Conservation (phyloP, 2,888 invertebrate genomes). For the Cyaniris semiargus region DNA sequence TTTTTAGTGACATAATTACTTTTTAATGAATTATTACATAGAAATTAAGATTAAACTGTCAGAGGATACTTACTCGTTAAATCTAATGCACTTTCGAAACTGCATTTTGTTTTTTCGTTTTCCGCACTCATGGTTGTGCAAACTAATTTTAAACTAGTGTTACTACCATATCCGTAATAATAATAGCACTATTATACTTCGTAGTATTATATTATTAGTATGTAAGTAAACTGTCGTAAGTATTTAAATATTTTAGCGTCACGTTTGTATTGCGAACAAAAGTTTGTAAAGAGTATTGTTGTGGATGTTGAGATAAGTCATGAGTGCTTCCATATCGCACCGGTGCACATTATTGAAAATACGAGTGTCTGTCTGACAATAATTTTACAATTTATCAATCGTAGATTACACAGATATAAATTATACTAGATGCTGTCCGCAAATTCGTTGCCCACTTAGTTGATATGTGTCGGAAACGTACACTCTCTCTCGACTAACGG, state of each 20-base stretch:
- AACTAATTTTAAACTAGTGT: neutral
- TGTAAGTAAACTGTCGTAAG: neutral
- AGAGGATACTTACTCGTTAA: slow-evolving; percentile 38
- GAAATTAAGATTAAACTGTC: neutral
- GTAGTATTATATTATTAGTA: neutral
- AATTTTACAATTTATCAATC: neutral
- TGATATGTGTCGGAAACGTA: too few species aligned
- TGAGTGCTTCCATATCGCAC: neutral
- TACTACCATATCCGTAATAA: neutral
- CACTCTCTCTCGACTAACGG: too few species aligned
- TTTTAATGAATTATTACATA: too few species aligned
- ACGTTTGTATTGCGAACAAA: slow-evolving; percentile 25
- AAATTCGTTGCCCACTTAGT: too few species aligned
- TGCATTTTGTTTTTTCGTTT: slow-evolving; percentile 31
- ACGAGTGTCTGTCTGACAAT: neutral
- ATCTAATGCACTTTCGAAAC: slow-evolving; percentile 41
- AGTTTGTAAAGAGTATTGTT: slow-evolving; percentile 36
- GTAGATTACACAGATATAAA: neutral
- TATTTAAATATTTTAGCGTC: slow-evolving; percentile 28
- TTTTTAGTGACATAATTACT: too few species aligned
- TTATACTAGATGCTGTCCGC: too few species aligned
- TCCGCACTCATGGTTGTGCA: slow-evolving; percentile 25
- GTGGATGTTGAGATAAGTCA: slow-evolving; percentile 22
- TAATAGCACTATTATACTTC: neutral
- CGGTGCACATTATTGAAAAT: neutral